Percentiles rank a stretch among this genome's conserved stretches.
Evolutionary conservation across 2,888 invertebrate genomes (phyloP).

Genomic region (Hypselothyrea guttata): DNA sequence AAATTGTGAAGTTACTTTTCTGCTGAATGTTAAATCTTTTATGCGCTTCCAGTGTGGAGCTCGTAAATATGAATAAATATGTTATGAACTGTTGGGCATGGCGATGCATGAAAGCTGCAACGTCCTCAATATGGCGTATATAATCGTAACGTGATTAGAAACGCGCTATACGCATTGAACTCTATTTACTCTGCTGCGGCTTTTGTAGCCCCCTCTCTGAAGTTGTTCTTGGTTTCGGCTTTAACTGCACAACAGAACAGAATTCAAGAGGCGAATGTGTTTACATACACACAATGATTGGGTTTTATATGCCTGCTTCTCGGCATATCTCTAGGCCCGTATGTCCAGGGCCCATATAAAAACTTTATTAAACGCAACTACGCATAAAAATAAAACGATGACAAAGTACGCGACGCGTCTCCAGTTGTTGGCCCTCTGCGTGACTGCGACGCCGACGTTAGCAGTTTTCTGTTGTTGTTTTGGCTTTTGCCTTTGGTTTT

Average conservation of each 20-base stretch:
- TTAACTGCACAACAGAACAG: not conserved
- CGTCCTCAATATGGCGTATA: constrained; percentile 26
- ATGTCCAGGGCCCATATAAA: constrained; percentile 47
- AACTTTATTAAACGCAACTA: constrained; percentile 78
- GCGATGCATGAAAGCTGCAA: constrained; percentile 60
- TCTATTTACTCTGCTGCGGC: not conserved
- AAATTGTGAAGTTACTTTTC: constrained; percentile 70
- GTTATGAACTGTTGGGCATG: constrained; percentile 12
- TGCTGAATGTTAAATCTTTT: constrained; percentile 67
- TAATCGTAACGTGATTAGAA: constrained; percentile 72
- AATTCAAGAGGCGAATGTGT: constrained; percentile 24
- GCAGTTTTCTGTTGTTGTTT: constrained; percentile 41
- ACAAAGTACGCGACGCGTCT: constrained; percentile 69
- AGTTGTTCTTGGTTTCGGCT: too few relatives aligned
- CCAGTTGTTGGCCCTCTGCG: constrained; percentile 53
- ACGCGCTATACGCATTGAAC: constrained; percentile 27
- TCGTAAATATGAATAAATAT: constrained; percentile 68
- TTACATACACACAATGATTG: not conserved
- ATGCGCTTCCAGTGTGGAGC: constrained; percentile 31
- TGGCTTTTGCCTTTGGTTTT: not conserved
- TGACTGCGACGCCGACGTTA: constrained; percentile 37
- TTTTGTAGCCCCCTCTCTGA: too few relatives aligned
- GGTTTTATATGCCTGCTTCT: not conserved
- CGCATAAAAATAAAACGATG: constrained; percentile 74
- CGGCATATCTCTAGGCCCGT: not conserved